phyloP scores from a whole-genome alignment of 1,140 invertebrate species.

The Muscidifurax raptorellus region DNA sequence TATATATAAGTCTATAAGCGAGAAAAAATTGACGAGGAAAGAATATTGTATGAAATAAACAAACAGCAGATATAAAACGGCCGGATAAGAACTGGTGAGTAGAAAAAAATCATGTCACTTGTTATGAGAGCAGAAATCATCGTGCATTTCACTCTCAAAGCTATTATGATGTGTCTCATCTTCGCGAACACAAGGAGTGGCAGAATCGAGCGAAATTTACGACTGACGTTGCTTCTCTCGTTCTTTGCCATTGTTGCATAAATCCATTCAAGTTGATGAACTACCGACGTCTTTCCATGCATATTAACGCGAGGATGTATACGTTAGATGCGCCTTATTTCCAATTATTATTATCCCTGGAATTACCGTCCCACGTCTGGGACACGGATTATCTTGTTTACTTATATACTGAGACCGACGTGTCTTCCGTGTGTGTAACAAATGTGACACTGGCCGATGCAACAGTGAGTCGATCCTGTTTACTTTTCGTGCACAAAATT shows the following conservation, averaged over 20 bases:
- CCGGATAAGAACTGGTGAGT: too few relatives aligned
- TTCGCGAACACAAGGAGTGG: background rate
- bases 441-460: too few relatives aligned
- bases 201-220: constrained; percentile 16
- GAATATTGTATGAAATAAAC: too few relatives aligned
- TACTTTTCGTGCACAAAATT: background rate
- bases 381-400: background rate
- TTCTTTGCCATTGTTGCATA: background rate
- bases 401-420: too few relatives aligned
- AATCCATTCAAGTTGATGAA: background rate
- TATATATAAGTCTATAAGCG: too few relatives aligned
- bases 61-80: too few relatives aligned
- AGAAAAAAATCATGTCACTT: too few relatives aligned
- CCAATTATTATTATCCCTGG: background rate
- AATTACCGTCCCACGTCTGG: background rate
- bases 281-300: background rate
- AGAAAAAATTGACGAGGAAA: too few relatives aligned
- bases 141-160: too few relatives aligned
- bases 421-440: background rate
- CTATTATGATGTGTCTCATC: background rate
- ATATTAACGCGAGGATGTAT: background rate
- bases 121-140: background rate
- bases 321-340: background rate
- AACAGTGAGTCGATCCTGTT: background rate
- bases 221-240: constrained; percentile 1